A percentile compares a stretch with the other conserved stretches of the same genome.
Conservation (phyloP, 2,113 vertebrate species). For the Tiliqua scincoides region DNA sequence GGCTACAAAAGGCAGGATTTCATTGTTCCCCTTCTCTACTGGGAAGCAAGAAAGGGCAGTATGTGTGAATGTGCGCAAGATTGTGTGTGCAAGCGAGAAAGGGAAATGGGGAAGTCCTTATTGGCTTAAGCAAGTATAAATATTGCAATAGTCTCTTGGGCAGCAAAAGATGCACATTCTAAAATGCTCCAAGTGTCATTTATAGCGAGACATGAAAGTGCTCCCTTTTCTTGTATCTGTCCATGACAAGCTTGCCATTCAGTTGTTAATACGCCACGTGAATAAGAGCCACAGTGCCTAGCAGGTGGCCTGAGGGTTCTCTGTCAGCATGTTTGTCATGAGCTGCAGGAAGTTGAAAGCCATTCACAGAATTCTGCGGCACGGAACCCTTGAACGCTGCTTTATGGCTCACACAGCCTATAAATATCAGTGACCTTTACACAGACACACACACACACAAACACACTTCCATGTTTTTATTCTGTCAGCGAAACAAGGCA, state of each 20-base stretch:
- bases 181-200: conserved; percentile 47
- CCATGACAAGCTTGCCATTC: conserved; percentile 57
- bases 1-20: conserved; percentile 31
- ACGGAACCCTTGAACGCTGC: conserved; percentile 48
- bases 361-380: conserved; percentile 53
- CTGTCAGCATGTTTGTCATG: conserved; percentile 68
- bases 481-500: conserved; percentile 9
- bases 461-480: conserved; percentile 17
- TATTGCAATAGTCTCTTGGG: conserved; percentile 52
- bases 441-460: background rate
- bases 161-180: conserved; percentile 52
- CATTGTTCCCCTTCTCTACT: conserved; percentile 28
- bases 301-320: conserved; percentile 59
- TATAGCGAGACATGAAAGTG: conserved; percentile 54
- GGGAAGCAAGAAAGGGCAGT: background rate
- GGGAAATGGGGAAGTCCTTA: conserved; percentile 33
- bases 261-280: conserved; percentile 49
- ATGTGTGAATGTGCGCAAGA: too few species aligned
- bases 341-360: conserved; percentile 55
- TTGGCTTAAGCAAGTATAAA: conserved; percentile 48
- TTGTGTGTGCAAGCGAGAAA: background rate
- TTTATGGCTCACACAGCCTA: conserved; percentile 50
- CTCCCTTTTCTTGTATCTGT: conserved; percentile 47
- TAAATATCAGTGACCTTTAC: conserved; percentile 57
- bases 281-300: conserved; percentile 59